phyloP scores from a whole-genome alignment of 2,113 vertebrate genomes.

The Elachura formosa region DNA sequence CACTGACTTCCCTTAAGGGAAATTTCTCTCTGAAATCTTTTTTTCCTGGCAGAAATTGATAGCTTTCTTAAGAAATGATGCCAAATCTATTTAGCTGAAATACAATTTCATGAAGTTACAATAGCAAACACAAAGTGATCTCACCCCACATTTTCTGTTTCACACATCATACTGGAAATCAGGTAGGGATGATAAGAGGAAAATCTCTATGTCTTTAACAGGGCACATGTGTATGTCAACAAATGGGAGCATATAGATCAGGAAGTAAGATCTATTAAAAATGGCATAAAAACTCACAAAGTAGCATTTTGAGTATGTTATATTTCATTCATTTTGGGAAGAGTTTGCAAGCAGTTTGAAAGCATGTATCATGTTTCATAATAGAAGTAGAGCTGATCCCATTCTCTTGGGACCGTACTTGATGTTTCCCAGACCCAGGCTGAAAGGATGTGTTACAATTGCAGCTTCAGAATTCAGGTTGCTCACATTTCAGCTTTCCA shows the following conservation, averaged over 20 bases:
- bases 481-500: neutral
- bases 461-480: neutral
- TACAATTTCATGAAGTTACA: slow-evolving; percentile 6
- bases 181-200: neutral
- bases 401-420: neutral
- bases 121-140: slow-evolving; percentile 15
- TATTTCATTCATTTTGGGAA: slow-evolving; percentile 25
- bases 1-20: slow-evolving; percentile 21
- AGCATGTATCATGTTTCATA: neutral
- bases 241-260: slow-evolving; percentile 24
- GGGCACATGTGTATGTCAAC: neutral
- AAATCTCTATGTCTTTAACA: slow-evolving; percentile 6
- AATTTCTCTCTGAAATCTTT: slow-evolving; percentile 32
- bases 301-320: neutral
- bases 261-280: slow-evolving; percentile 23
- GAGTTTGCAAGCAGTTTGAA: slow-evolving; percentile 15
- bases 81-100: slow-evolving; percentile 53
- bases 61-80: slow-evolving; percentile 17
- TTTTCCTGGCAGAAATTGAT: slow-evolving; percentile 30
- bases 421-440: neutral
- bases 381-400: neutral
- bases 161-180: neutral
- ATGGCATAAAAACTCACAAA: neutral
- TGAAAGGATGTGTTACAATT: neutral
- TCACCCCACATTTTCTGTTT: slow-evolving; percentile 34